Conservation (phyloP, 2,113 vertebrate species). For the Sturnus vulgaris region DNA sequence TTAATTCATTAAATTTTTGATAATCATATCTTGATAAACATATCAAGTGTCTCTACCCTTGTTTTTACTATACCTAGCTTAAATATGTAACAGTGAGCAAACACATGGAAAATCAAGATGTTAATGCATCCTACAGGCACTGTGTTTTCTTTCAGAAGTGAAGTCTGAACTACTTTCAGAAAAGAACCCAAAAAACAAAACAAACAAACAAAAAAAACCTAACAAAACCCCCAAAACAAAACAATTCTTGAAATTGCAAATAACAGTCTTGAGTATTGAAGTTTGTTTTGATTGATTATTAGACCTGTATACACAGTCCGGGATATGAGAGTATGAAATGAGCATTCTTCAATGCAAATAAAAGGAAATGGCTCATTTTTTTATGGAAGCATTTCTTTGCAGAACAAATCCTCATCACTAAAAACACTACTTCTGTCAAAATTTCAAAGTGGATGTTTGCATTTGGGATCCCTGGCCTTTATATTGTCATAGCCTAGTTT, state of each 20-base stretch:
- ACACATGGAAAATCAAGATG: not conserved
- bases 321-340: not conserved
- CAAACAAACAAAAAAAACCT: too few species aligned
- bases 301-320: not conserved
- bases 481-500: not conserved
- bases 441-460: not conserved
- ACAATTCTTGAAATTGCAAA: not conserved
- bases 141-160: not conserved
- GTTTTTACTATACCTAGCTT: not conserved
- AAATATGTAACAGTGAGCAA: not conserved
- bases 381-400: not conserved
- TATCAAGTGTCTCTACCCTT: not conserved
- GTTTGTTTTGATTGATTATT: not conserved
- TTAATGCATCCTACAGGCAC: not conserved
- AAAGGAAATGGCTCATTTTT: not conserved
- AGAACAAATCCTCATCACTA: not conserved
- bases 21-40: not conserved
- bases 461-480: not conserved
- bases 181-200: not conserved
- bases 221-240: not conserved
- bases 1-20: not conserved
- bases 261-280: not conserved
- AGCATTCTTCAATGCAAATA: not conserved
- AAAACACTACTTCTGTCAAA: not conserved
- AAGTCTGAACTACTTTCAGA: not conserved